Base-by-base conservation (phyloP, 2,888 invertebrate genomes). In the Arctia plantaginis region DNA sequence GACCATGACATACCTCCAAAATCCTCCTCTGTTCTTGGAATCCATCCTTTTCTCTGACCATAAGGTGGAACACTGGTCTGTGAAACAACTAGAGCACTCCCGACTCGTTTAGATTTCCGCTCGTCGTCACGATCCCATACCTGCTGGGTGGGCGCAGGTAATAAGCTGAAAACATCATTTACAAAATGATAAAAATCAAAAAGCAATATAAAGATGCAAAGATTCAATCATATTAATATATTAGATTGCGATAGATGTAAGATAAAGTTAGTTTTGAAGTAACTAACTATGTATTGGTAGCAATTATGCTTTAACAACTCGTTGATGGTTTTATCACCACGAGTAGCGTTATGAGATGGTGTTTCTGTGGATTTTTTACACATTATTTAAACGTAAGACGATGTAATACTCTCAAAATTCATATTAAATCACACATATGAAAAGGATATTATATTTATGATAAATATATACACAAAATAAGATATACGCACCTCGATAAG, bases 41-140 rank as follows among this genome's bases (percentile, higher is more conserved):
- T 96, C 99, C 99, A 99, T 87, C 98, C 99, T 93, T 98, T 97
- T 82, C 99, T 97, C 88, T 99, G 98, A 0, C 99, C 99, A 95
- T 99, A 99, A 0, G 99, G 99, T 0, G 99, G 99, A 8, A 98
- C 97, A 81, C 97, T 97, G 30, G 97, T 97, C 85, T 97, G 97
- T 12, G 98, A 98, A 71, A 97, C 97, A 20, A 98, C 98, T 71
- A 98, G 91, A 0, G 97, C 97, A 73, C 97, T 96, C 15, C 95
- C 93, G 23, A 95, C 95, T 77, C 96, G 95, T 86, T 96, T 96
- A 0, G 96, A 95, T 71, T 92, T 93, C 18, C 90, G 83, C 88
- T 99, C 98, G 92, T 99, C 98, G 89, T 98, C 98, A 82, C 98
- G 96, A 90, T 99, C 99, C 97, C 98, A 98, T 76, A 98, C 96